phyloP scores from a whole-genome alignment of 1,140 invertebrate genomes.

The Drosophila tsacasi region DNA sequence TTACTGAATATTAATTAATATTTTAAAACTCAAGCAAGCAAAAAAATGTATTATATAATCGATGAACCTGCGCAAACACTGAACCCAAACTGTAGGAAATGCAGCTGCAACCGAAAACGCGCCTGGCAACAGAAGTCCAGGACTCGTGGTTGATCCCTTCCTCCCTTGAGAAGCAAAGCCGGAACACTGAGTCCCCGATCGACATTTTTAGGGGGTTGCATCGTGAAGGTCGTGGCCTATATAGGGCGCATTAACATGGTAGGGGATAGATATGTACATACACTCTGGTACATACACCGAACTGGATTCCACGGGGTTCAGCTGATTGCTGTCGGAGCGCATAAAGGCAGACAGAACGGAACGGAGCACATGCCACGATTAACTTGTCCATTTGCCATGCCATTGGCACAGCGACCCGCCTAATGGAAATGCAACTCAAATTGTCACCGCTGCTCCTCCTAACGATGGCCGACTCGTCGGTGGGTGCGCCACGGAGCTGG shows the following conservation, averaged over 20 bases:
- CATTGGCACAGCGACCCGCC: slow-evolving; percentile 33
- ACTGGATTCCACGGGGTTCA: slow-evolving; percentile 25
- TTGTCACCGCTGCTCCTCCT: slow-evolving; percentile 41
- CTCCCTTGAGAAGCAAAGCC: slow-evolving; percentile 15
- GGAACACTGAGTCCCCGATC: neutral
- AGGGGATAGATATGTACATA: neutral
- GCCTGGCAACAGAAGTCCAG: slow-evolving; percentile 26
- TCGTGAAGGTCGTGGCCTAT: slow-evolving; percentile 46
- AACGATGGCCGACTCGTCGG: slow-evolving; percentile 7
- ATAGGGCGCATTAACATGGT: neutral
- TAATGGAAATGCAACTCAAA: slow-evolving; percentile 62
- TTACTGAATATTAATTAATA: neutral
- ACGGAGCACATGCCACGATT: slow-evolving; percentile 36
- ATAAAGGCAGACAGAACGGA: slow-evolving; percentile 26
- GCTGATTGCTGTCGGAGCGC: slow-evolving; percentile 37
- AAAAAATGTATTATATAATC: neutral
- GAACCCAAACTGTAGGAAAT: neutral
- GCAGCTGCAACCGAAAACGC: slow-evolving; percentile 27
- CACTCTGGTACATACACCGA: neutral
- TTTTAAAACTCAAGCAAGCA: neutral
- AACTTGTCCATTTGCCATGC: slow-evolving; percentile 52
- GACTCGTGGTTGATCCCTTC: slow-evolving; percentile 26
- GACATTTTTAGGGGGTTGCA: slow-evolving; percentile 46
- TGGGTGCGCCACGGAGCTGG: slow-evolving; percentile 8
- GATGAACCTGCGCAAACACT: slow-evolving; percentile 19